Conservation (phyloP, 2,888 invertebrate species). For the Portevinia maculata region DNA sequence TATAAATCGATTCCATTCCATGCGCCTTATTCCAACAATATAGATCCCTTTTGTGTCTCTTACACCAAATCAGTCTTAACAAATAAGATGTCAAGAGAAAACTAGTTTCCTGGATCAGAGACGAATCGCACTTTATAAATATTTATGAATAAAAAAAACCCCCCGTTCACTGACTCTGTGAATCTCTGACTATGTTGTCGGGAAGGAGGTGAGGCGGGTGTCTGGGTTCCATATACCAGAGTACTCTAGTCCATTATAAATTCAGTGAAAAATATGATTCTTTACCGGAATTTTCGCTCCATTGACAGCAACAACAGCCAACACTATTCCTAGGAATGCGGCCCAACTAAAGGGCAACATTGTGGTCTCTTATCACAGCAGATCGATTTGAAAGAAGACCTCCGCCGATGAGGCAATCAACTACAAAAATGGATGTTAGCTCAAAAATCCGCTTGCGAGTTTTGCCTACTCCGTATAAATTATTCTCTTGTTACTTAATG, state of each 20-base stretch:
- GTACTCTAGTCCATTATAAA: not conserved
- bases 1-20: too few relatives aligned
- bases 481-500: conserved; percentile 1
- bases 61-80: too few relatives aligned
- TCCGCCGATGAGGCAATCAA: conserved; percentile 40
- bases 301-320: conserved; percentile 78
- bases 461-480: not conserved
- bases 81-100: too few relatives aligned
- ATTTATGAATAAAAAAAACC: too few relatives aligned
- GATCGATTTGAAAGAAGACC: conserved; percentile 28
- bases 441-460: conserved; percentile 17
- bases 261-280: not conserved
- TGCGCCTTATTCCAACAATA: too few relatives aligned
- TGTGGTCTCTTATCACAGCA: conserved; percentile 70
- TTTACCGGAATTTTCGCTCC: conserved; percentile 77
- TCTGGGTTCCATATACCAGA: too few relatives aligned
- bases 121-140: too few relatives aligned
- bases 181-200: too few relatives aligned
- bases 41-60: too few relatives aligned
- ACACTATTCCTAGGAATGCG: conserved; percentile 77
- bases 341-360: conserved; percentile 81
- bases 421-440: conserved; percentile 37
- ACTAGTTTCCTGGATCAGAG: too few relatives aligned
- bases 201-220: too few relatives aligned
- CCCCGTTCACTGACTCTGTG: too few relatives aligned